Conservation (phyloP, 2,888 invertebrate species). For the Epirrhoe alternata region DNA sequence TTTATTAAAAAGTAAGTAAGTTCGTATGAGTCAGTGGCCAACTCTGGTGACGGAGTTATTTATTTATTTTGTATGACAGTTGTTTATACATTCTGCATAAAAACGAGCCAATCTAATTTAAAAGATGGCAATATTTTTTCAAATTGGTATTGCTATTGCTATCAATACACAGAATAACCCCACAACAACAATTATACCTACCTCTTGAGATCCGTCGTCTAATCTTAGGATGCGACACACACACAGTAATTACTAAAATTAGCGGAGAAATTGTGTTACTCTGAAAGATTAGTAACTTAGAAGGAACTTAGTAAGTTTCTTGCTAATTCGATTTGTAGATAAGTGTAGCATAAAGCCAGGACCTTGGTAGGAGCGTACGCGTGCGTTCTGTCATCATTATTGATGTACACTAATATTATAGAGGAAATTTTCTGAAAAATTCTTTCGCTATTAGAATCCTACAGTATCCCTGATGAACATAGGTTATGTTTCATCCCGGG, state of each 20-base stretch:
- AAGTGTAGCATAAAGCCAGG: slow-evolving; percentile 21
- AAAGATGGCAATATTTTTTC: not conserved
- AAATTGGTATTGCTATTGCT: not conserved
- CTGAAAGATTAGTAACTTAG: slow-evolving; percentile 35
- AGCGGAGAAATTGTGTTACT: slow-evolving; percentile 50
- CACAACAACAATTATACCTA: slow-evolving; percentile 39
- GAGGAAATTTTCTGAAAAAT: too few species aligned
- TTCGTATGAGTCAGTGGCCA: too few species aligned
- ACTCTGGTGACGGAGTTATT: too few species aligned
- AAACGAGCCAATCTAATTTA: too few species aligned
- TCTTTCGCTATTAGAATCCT: too few species aligned
- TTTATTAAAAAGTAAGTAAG: too few species aligned
- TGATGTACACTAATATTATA: too few species aligned
- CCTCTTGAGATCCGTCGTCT: slow-evolving; percentile 31
- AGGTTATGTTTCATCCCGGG: too few species aligned
- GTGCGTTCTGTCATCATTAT: not conserved
- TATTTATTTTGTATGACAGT: too few species aligned
- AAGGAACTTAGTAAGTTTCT: slow-evolving; percentile 27
- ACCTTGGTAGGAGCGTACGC: not conserved
- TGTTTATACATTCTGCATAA: too few species aligned
- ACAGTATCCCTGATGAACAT: too few species aligned
- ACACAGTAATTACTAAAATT: slow-evolving; percentile 48
- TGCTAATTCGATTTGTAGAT: slow-evolving; percentile 39
- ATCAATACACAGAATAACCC: slow-evolving; percentile 30
- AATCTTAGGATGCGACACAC: slow-evolving; percentile 43